A percentile compares a stretch with the other conserved stretches of the same genome.
Evolutionary conservation across 1,140 invertebrate genomes (phyloP).

Genomic region (Spodoptera frugiperda): DNA sequence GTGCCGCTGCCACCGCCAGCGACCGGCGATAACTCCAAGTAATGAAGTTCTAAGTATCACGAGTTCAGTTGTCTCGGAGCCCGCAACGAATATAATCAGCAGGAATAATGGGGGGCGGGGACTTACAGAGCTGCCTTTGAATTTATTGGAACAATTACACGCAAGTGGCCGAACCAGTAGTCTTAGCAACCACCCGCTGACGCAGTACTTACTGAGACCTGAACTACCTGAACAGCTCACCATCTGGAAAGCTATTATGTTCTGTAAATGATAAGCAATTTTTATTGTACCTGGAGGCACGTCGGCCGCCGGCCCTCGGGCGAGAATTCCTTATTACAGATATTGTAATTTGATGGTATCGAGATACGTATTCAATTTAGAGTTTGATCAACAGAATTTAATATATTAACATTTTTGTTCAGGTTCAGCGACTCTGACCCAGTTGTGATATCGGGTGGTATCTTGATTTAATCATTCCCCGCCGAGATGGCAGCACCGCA

Average conservation of each 20-base stretch:
- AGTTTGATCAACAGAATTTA: conserved; percentile 33
- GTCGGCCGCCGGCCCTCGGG: neutral
- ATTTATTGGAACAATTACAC: conserved; percentile 42
- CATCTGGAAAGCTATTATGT: neutral
- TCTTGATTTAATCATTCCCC: conserved; percentile 34
- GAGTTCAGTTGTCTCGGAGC: conserved; percentile 34
- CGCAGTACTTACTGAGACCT: neutral
- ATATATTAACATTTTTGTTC: conserved; percentile 36
- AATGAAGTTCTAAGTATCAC: conserved; percentile 44
- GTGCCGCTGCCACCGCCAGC: neutral
- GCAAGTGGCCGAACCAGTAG: conserved; percentile 32
- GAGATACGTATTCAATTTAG: conserved; percentile 28
- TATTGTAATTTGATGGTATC: conserved; percentile 37
- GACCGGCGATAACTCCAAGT: conserved; percentile 23
- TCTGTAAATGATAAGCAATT: neutral
- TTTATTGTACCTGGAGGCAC: neutral
- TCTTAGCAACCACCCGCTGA: neutral
- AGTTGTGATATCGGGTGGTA: conserved; percentile 18
- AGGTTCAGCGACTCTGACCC: conserved; percentile 16
- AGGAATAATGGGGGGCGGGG: conserved; percentile 32
- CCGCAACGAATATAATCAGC: conserved; percentile 38
- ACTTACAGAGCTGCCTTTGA: conserved; percentile 38
- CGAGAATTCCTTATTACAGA: neutral
- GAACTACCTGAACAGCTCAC: neutral
- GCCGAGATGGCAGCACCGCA: neutral